These are phyloP conservation scores for Procapra przewalskii DNA, from an alignment of 2,113 vertebrate genomes.

Conservation along the genomic window DNA sequence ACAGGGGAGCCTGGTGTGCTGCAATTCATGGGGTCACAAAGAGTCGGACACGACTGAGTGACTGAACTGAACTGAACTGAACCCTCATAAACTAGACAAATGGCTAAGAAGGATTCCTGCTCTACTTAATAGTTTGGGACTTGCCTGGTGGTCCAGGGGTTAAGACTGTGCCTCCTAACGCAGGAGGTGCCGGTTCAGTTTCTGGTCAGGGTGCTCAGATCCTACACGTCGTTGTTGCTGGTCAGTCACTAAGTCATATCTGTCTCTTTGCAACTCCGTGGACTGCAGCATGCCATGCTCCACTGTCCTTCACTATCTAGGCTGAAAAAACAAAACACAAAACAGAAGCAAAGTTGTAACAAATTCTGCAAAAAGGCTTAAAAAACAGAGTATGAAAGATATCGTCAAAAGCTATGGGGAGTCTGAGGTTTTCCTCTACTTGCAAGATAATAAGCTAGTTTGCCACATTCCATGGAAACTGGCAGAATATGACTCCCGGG, in stretches of 20 bases:
- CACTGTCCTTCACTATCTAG: background rate
- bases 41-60: too few relatives aligned
- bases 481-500: background rate
- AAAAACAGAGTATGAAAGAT: background rate
- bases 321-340: background rate
- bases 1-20: too few relatives aligned
- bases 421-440: background rate
- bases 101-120: background rate
- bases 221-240: accelerated
- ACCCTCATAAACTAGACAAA: background rate
- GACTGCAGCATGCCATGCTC: background rate
- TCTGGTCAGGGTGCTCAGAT: background rate
- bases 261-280: background rate
- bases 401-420: background rate
- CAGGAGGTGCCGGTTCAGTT: background rate
- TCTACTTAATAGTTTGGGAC: background rate
- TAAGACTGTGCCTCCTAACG: background rate
- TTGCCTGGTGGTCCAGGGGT: background rate
- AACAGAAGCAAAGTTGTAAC: background rate
- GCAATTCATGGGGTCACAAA: too few relatives aligned
- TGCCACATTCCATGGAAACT: background rate
- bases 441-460: background rate
- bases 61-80: background rate
- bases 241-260: background rate
- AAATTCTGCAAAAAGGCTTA: background rate